A percentile compares a stretch with the other conserved stretches of the same genome.
phyloP scores from a whole-genome alignment of 2,888 invertebrate species.

The Cyclophora punctaria region DNA sequence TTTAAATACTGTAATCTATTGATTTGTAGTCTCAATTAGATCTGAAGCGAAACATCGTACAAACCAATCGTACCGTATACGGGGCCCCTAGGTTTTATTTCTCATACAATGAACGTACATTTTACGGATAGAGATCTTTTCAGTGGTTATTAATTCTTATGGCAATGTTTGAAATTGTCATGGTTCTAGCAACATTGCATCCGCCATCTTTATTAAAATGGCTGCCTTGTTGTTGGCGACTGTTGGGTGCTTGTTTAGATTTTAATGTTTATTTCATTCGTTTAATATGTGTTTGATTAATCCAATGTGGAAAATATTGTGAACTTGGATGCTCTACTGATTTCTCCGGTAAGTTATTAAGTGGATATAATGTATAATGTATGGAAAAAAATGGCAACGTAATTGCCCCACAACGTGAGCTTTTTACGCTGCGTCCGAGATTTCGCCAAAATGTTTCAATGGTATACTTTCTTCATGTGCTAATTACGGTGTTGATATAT shows the following conservation, averaged over 20 bases:
- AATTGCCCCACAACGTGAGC: constrained; percentile 55
- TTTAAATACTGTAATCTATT: no score
- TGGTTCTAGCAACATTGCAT: constrained; percentile 24
- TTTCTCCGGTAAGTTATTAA: constrained; percentile 44
- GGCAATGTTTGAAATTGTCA: no score
- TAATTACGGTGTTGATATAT: neutral
- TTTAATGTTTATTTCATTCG: constrained; percentile 61
- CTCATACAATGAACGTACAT: no score
- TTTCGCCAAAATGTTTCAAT: constrained; percentile 8
- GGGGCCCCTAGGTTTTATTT: no score
- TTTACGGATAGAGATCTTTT: no score
- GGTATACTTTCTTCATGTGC: constrained; percentile 1
- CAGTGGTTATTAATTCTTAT: no score
- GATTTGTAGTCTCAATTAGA: no score
- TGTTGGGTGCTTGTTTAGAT: constrained; percentile 67
- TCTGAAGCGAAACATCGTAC: no score
- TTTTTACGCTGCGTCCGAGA: constrained; percentile 25
- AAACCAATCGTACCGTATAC: no score
- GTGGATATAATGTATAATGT: constrained; percentile 1
- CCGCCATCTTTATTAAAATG: constrained; percentile 63
- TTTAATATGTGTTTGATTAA: constrained; percentile 48
- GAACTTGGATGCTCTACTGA: constrained; percentile 31
- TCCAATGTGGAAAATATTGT: constrained; percentile 32
- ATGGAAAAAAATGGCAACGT: constrained; percentile 18
- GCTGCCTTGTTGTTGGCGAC: constrained; percentile 72